Percentiles rank a stretch among this genome's conserved stretches.
Evolutionary conservation across 2,888 invertebrate species (phyloP).

Genomic region (Coelogynopora nodosa): DNA sequence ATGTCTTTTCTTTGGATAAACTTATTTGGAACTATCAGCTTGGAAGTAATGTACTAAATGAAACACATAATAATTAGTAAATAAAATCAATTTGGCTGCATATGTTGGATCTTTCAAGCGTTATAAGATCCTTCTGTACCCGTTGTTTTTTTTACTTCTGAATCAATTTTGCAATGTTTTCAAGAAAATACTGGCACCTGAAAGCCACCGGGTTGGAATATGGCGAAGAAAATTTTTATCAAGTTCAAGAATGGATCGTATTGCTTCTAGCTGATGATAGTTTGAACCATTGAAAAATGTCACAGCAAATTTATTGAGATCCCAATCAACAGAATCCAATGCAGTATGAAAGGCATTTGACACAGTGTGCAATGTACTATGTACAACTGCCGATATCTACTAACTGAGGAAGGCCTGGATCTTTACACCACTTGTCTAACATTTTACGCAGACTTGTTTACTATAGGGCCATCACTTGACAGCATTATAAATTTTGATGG

Average conservation of each 20-base stretch:
- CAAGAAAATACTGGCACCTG: no score
- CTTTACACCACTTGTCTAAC: neutral
- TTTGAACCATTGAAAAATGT: neutral
- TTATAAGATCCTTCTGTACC: no score
- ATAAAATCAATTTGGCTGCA: no score
- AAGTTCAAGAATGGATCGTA: neutral
- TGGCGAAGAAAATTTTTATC: neutral
- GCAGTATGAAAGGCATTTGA: neutral
- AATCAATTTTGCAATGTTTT: no score
- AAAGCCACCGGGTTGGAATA: no score
- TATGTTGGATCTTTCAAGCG: no score
- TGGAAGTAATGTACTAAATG: no score
- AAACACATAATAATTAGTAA: no score
- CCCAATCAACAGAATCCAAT: neutral
- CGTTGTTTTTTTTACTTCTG: no score
- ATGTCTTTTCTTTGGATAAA: no score
- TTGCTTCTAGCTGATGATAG: neutral
- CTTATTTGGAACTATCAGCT: no score
- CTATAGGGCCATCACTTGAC: neutral
- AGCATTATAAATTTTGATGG: neutral
- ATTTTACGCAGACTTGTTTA: neutral
- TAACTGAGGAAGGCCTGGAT: neutral
- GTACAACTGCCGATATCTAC: no score
- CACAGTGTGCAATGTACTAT: neutral
- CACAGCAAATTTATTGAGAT: neutral